A percentile compares a stretch with the other conserved stretches of the same genome.
Conservation (phyloP, 2,113 vertebrate genomes). For the Syrrhaptes paradoxus region DNA sequence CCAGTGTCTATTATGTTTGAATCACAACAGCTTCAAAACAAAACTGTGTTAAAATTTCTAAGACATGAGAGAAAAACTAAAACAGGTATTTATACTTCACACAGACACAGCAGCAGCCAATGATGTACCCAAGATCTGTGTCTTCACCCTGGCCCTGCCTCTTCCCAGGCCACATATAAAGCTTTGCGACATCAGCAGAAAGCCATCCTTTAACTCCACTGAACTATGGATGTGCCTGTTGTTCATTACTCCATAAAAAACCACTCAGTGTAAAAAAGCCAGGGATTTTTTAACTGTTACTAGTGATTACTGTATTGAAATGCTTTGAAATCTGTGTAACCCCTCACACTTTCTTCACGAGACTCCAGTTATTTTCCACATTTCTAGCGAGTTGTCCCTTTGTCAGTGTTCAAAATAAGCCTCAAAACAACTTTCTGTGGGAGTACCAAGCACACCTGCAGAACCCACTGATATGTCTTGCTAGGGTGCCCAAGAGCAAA, state of each 20-base stretch:
- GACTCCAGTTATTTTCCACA: accelerated
- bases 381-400: background rate
- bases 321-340: background rate
- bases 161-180: background rate
- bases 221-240: background rate
- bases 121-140: accelerated
- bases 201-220: background rate
- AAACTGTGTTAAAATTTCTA: background rate
- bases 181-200: background rate
- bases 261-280: accelerated
- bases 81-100: background rate
- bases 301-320: background rate
- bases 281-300: background rate
- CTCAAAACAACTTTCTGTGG: background rate
- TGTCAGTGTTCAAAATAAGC: background rate
- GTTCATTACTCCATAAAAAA: background rate
- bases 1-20: background rate
- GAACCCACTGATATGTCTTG: background rate
- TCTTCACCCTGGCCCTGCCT: background rate
- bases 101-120: background rate
- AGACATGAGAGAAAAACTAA: background rate
- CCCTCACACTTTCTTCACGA: background rate
- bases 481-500: background rate
- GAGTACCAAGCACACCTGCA: too few species aligned
- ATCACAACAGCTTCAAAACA: background rate